Evolutionary conservation across 2,797 vertebrate species (phyloP).

Genomic region (Knipowitschia caucasica): DNA sequence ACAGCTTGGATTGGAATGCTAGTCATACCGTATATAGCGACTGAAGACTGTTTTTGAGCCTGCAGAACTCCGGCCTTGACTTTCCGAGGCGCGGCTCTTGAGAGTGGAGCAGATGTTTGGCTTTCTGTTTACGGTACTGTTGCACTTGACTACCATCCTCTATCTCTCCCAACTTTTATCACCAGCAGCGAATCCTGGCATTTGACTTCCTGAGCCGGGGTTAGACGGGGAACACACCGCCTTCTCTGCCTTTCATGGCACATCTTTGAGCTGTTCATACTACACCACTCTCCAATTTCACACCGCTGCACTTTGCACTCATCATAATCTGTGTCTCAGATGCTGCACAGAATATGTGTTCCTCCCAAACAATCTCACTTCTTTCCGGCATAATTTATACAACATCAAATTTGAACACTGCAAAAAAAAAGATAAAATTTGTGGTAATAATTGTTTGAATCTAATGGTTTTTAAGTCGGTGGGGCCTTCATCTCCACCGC

Average conservation of each 20-base stretch:
- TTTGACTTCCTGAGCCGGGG: constrained; percentile 26
- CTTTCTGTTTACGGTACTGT: constrained; percentile 32
- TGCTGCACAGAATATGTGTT: constrained; percentile 41
- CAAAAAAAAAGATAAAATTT: too few species aligned
- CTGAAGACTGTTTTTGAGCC: background rate
- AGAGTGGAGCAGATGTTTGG: constrained; percentile 11
- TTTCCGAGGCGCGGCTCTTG: constrained; percentile 4
- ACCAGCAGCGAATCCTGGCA: constrained; percentile 29
- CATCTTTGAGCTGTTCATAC: constrained; percentile 32
- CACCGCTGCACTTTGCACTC: constrained; percentile 35
- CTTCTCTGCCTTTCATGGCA: constrained; percentile 24
- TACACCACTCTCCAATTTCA: constrained; percentile 51
- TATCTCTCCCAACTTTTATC: constrained; percentile 46
- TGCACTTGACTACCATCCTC: constrained; percentile 31
- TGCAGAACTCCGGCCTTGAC: constrained; percentile 1
- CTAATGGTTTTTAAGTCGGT: too few species aligned
- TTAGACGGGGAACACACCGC: background rate
- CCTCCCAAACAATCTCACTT: constrained; percentile 12
- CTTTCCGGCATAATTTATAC: too few species aligned
- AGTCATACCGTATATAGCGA: background rate
- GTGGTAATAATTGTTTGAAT: background rate
- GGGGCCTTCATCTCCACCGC: too few species aligned
- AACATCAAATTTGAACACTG: too few species aligned
- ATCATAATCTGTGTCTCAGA: constrained; percentile 51
- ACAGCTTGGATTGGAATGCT: background rate